Conservation (phyloP, 2,888 invertebrate genomes). For the Drosophila demipolita region DNA sequence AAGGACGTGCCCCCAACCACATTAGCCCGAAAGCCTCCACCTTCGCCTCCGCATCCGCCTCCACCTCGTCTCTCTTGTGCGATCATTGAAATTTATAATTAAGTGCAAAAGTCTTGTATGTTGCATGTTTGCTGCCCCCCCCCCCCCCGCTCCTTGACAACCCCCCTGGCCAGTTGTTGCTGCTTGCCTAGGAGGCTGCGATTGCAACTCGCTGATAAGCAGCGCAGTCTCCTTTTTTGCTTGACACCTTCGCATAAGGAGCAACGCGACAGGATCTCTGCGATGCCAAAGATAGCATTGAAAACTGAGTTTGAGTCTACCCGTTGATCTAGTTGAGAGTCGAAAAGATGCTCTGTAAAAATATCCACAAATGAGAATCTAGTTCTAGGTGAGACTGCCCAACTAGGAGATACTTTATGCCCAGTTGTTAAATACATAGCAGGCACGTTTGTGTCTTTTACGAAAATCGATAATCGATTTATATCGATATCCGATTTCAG, state of each 20-base stretch:
- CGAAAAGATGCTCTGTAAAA: neutral
- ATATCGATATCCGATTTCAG: neutral
- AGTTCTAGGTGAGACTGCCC: neutral
- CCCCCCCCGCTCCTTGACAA: neutral
- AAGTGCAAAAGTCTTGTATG: conserved; percentile 72
- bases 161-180: neutral
- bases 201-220: conserved; percentile 39
- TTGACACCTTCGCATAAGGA: conserved; percentile 29
- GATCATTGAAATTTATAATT: conserved; percentile 78
- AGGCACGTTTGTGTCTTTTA: neutral
- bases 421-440: neutral
- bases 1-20: conserved; percentile 69
- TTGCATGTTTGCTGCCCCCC: conserved; percentile 2
- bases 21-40: conserved; percentile 37
- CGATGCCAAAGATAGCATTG: conserved; percentile 41
- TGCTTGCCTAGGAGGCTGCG: conserved; percentile 21
- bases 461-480: neutral
- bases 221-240: conserved; percentile 10
- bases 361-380: neutral
- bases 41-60: conserved; percentile 29
- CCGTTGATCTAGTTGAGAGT: neutral
- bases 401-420: neutral
- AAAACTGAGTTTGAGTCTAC: neutral
- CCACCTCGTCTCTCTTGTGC: conserved; percentile 20
- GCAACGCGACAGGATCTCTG: conserved; percentile 31